Evolutionary conservation across 2,888 invertebrate genomes (phyloP), one percentile per base, ranked within the genome.

Genomic region (Agelastica alni): DNA sequence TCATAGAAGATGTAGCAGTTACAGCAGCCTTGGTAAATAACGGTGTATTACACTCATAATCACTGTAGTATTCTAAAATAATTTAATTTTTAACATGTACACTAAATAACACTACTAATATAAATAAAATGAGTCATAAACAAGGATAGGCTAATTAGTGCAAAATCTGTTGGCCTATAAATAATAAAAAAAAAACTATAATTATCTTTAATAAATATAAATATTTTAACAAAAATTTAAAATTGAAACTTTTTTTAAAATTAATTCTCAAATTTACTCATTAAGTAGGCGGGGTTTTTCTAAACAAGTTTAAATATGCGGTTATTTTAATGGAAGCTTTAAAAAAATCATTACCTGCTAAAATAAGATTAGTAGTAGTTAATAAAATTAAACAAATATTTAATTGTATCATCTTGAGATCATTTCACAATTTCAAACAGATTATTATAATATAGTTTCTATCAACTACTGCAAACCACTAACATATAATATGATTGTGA

Each of bases 1-100:
- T 82, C 55, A 93, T 79, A 64, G 86, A 87, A 12, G 93, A 91
- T 32, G 93, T 93, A 18, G 93, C 93, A 58, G 83, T 85, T 61
- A 94, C 76, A 57, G 81, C 85, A 58, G 93, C 86, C 67, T 78
- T 82, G 41, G 87, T 85, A 71, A 93, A 79, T 53, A 94, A 79
- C 6, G 93, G 89, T 67, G 85, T 83, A 74, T 89, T 91, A 76
- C 93, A 93, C 77, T 92, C 91, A 74, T 86, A 86, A 67, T 85
- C 82, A 59, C 71, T 74, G 65, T 78, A 79, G 45, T 88, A 88
- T 67, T 63, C 78, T 77, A 34, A 61, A 67, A 67, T 12, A 26
- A 17, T 28, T 17, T n/a, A n/a, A n/a, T n/a, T n/a, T n/a, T n/a
- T n/a, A n/a, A n/a, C n/a, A n/a, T n/a, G n/a, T n/a, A n/a, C n/a